These are phyloP conservation scores for Siphlonurus alternatus DNA, from an alignment of 2,888 invertebrate genomes.

Conservation along the genomic window DNA sequence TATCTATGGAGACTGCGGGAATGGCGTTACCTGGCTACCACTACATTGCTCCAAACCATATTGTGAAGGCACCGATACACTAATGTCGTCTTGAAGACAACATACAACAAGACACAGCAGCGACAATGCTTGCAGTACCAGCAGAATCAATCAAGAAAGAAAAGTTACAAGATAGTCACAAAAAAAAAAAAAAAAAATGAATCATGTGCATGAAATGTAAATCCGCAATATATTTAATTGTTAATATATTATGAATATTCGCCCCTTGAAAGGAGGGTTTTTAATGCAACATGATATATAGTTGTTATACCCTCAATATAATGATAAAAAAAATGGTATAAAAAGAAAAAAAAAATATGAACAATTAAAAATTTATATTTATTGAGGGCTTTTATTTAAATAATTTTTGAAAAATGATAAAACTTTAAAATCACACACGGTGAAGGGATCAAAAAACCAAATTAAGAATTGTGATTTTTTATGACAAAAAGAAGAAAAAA, in stretches of 20 bases:
- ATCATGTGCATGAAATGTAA: constrained; percentile 1
- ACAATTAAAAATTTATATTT: constrained; percentile 6
- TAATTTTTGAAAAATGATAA: not conserved
- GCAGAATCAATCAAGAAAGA: constrained; percentile 7
- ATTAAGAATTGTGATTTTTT: not conserved
- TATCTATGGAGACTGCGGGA: constrained; percentile 89
- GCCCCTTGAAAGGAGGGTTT: too few relatives aligned
- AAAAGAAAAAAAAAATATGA: constrained; percentile 4
- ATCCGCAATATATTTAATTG: too few relatives aligned
- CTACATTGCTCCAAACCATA: constrained; percentile 83
- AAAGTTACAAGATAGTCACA: too few relatives aligned
- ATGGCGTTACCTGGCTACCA: constrained; percentile 81
- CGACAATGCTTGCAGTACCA: constrained; percentile 5
- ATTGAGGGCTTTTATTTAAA: constrained; percentile 4
- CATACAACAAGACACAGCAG: constrained; percentile 3
- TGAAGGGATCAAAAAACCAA: constrained; percentile 1
- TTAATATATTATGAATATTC: too few relatives aligned
- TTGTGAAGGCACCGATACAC: constrained; percentile 83
- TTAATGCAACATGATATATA: too few relatives aligned
- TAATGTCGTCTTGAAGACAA: constrained; percentile 30
- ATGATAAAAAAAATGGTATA: too few relatives aligned
- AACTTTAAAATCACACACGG: too few relatives aligned
- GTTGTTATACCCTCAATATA: too few relatives aligned
- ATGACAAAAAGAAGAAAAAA: not conserved
- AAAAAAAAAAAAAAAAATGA: constrained; percentile 9